Evolutionary conservation across 2,797 vertebrate species (phyloP).

Genomic region (Danio albolineatus): DNA sequence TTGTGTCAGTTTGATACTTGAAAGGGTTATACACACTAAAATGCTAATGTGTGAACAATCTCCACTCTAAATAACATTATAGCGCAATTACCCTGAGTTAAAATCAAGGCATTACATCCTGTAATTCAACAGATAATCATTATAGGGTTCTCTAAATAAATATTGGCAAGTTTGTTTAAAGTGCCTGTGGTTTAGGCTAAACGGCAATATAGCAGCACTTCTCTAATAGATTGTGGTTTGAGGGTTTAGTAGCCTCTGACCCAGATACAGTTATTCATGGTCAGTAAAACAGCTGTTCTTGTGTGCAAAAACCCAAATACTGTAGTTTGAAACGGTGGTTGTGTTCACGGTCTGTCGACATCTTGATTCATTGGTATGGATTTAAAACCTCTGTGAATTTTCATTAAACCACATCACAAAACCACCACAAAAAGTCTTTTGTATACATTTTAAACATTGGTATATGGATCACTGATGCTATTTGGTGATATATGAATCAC

Average conservation of each 20-base stretch:
- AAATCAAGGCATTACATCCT: neutral
- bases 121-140: slow-evolving; percentile 1
- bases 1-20: neutral
- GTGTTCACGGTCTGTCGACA: slow-evolving; percentile 13
- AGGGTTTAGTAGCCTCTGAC: slow-evolving; percentile 17
- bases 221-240: neutral
- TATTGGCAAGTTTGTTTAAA: neutral
- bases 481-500: neutral
- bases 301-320: neutral
- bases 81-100: neutral
- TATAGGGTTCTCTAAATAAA: neutral
- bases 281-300: slow-evolving; percentile 4
- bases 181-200: neutral
- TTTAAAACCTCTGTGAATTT: neutral
- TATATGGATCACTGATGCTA: neutral
- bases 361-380: neutral
- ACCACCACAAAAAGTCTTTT: neutral
- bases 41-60: neutral
- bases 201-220: neutral
- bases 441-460: neutral
- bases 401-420: slow-evolving; percentile 1
- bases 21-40: neutral
- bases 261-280: neutral
- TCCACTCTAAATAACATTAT: neutral
- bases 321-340: neutral